Percentiles rank a stretch among this genome's conserved stretches.
Evolutionary conservation across 2,113 vertebrate species (phyloP).

Genomic region (Procavia capensis): DNA sequence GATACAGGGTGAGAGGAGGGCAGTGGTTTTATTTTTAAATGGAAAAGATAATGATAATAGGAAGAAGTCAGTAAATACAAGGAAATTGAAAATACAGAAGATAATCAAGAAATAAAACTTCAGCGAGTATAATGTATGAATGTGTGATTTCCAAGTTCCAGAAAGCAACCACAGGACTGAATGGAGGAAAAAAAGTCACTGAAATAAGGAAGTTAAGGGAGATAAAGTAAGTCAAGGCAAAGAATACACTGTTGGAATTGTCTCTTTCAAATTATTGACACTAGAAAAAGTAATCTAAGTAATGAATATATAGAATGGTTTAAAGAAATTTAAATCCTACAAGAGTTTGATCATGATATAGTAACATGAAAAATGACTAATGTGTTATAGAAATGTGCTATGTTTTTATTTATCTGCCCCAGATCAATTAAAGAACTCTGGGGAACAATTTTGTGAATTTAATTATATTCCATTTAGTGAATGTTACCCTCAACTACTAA

Average conservation of each 20-base stretch:
- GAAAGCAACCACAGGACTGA: neutral
- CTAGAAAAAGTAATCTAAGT: neutral
- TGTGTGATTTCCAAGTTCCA: neutral
- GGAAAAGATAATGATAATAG: neutral
- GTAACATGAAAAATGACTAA: neutral
- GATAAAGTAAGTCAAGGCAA: neutral
- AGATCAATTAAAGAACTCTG: neutral
- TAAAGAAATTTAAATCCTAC: neutral
- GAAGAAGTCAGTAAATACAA: neutral
- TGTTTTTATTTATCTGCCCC: neutral
- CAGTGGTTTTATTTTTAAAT: conserved; percentile 3
- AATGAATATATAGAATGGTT: neutral
- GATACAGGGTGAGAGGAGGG: neutral
- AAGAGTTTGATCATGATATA: neutral
- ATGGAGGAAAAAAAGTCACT: neutral
- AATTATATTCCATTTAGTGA: neutral
- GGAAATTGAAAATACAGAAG: neutral
- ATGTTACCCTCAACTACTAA: neutral
- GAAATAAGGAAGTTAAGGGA: neutral
- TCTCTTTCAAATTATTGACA: conserved; percentile 20
- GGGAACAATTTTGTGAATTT: neutral
- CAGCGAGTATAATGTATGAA: neutral
- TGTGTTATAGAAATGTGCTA: neutral
- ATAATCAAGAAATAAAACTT: conserved; percentile 3
- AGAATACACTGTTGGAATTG: neutral